Percentiles rank a stretch among this genome's conserved stretches.
These are phyloP conservation scores for Ariopsis seemanni DNA, from an alignment of 2,113 vertebrate genomes.

Conservation along the genomic window DNA sequence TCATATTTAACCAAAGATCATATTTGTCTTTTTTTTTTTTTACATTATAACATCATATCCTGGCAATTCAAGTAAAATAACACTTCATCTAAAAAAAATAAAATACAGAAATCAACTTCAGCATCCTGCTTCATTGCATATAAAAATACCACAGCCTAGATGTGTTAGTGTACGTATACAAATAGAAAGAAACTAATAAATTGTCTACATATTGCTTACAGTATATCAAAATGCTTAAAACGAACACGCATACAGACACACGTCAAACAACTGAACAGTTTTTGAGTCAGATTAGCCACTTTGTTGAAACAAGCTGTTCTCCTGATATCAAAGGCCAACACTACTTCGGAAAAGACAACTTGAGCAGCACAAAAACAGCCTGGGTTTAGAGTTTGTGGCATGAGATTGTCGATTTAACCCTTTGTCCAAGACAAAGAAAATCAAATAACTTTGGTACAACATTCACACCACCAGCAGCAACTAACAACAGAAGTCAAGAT, in stretches of 20 bases:
- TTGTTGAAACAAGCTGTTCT: background rate
- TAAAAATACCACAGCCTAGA: conserved; percentile 40
- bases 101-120: conserved; percentile 3
- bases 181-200: conserved; percentile 15
- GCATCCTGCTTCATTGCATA: conserved; percentile 35
- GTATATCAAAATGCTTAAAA: conserved; percentile 19
- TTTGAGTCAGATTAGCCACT: background rate
- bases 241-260: background rate
- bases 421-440: background rate
- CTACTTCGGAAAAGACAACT: background rate
- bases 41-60: background rate
- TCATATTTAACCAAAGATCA: background rate
- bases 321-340: background rate
- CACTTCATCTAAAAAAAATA: background rate
- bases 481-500: background rate
- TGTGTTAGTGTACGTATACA: conserved; percentile 10
- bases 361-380: conserved; percentile 18
- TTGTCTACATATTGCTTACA: conserved; percentile 41
- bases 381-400: background rate
- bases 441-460: conserved; percentile 34
- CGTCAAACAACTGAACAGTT: background rate
- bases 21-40: background rate
- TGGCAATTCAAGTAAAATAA: conserved; percentile 29
- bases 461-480: conserved; percentile 2
- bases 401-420: conserved; percentile 14